These are phyloP conservation scores for Dromaius novaehollandiae DNA, from an alignment of 2,113 vertebrate species.

Conservation along the genomic window DNA sequence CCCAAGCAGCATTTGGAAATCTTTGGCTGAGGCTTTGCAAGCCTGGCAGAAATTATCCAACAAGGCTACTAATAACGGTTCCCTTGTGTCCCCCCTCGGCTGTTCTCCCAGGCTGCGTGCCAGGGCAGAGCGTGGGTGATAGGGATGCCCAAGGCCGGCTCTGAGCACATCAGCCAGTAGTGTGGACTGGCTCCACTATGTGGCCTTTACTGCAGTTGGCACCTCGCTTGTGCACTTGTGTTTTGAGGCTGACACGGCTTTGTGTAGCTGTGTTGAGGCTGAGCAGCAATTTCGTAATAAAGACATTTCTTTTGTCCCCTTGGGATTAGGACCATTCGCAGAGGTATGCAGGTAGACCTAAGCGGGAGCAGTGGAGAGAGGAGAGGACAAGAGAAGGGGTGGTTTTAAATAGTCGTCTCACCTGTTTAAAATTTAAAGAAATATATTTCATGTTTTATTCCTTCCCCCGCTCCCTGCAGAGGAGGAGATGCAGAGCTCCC, in stretches of 20 bases:
- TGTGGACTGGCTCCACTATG: rapidly evolving
- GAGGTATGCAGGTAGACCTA: not conserved
- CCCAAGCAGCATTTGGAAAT: not conserved
- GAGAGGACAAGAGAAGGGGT: not conserved
- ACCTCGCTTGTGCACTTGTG: rapidly evolving
- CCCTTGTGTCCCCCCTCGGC: not conserved
- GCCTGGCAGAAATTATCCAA: not conserved
- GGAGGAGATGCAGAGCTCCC: not conserved
- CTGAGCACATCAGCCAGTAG: not conserved
- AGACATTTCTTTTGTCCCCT: not conserved
- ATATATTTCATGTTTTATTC: not conserved
- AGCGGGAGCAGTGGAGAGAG: not conserved
- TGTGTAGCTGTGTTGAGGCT: not conserved
- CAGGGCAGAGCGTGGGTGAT: not conserved
- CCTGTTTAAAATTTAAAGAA: not conserved
- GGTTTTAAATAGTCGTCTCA: not conserved
- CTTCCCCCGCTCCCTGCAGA: not conserved
- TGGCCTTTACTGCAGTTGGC: not conserved
- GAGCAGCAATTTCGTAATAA: not conserved
- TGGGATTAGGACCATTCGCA: not conserved
- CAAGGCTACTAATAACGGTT: not conserved
- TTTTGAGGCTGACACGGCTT: rapidly evolving
- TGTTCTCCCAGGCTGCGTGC: rapidly evolving
- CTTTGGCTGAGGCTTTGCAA: not conserved
- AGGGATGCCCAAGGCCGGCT: not conserved